Evolutionary conservation across 2,888 invertebrate genomes (phyloP), one percentile per base, ranked within the genome.

Genomic region (Sesamia inferens): DNA sequence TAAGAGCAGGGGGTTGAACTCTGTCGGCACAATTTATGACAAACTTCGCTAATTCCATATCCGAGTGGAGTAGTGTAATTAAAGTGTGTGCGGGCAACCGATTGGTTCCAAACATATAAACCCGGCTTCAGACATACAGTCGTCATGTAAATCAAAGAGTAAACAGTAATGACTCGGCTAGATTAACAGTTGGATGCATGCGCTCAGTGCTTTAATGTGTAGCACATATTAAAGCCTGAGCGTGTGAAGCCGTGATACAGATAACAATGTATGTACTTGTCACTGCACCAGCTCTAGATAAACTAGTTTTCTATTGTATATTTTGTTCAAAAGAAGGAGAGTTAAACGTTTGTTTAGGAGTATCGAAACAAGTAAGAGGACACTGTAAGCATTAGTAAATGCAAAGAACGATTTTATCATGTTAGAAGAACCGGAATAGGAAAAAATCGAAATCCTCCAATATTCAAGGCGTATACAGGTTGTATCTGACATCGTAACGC

Each of bases 41-140:
- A 78, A 88, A 89, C 87, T 88, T 85, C 68, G 77, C 81, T 85
- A 88, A 89, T 88, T 86, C 85, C 79, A 84, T 87, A 86, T 84
- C 79, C 81, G 67, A 82, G 65, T 79, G 66, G 63, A 79, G 70
- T 65, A 57, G 59, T 68, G 76, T 79, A 82, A 81, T 82, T 83
- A 75, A 68, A 71, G 74, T 70, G 67, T 78, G 76, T 73, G 78
- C 68, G 67, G 65, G 75, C 71, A 71, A 75, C 72, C 68, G 58
- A 85, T 82, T 69, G 61, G 77, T 71, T 71, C 22, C 61, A 67
- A 85, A 69, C 67, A 78, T 73, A 84, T 81, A 84, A 31, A 73
- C 72, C 66, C 68, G 63, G 66, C 75, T 76, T 58, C 57, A 74
- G 59, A 66, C 66, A 78, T 42, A 64, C 47, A 67, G 71, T 68